A percentile compares a stretch with the other conserved stretches of the same genome.
phyloP scores from a whole-genome alignment of 2,888 invertebrate genomes.

The Polietes domitor region DNA sequence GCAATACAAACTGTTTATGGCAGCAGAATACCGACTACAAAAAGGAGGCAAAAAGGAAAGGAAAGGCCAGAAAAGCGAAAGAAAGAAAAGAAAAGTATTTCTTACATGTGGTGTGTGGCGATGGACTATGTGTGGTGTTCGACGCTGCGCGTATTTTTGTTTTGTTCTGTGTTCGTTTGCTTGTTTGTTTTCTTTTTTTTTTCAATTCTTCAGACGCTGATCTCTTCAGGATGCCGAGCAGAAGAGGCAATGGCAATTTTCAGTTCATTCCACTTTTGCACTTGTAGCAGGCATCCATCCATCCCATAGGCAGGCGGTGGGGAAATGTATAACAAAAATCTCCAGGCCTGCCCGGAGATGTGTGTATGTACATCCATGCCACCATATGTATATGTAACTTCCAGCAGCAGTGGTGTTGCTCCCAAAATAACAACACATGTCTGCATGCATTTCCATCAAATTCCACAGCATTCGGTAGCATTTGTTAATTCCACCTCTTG shows the following conservation, averaged over 20 bases:
- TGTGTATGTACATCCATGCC: too few relatives aligned
- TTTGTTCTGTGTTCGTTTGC: neutral
- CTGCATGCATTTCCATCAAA: neutral
- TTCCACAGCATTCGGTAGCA: too few relatives aligned
- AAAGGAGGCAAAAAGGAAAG: neutral
- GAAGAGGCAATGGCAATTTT: constrained; percentile 41
- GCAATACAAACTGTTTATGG: constrained; percentile 30
- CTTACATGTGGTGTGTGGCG: neutral
- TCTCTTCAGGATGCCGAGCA: constrained; percentile 29
- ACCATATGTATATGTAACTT: too few relatives aligned
- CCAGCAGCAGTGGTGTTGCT: neutral
- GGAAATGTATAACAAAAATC: too few relatives aligned
- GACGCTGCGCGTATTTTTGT: neutral
- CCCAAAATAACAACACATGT: constrained; percentile 9
- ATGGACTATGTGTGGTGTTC: too few relatives aligned
- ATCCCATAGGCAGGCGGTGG: too few relatives aligned
- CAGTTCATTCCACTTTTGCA: constrained; percentile 55
- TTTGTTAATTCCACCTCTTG: too few relatives aligned
- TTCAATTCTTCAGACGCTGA: neutral
- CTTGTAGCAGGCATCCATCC: neutral
- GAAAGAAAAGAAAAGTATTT: constrained; percentile 28
- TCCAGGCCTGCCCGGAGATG: too few relatives aligned
- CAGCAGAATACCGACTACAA: constrained; percentile 13
- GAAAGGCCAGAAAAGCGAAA: constrained; percentile 30
- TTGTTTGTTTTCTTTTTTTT: neutral